Conservation (phyloP, 1,140 invertebrate genomes). For the Oncopeltus fasciatus region DNA sequence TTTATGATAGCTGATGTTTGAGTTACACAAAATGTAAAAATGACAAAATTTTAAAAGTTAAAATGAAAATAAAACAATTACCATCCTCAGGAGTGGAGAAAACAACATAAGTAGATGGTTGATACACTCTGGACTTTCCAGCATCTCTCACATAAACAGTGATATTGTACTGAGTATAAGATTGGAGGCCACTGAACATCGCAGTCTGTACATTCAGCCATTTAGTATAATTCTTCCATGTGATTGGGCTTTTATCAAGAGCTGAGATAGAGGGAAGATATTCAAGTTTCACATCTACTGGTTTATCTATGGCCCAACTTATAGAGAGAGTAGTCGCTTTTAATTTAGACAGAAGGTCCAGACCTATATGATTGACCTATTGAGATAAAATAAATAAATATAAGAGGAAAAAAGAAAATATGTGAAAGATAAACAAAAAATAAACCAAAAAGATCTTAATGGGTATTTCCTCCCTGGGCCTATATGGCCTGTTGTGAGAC, state of each 20-base stretch:
- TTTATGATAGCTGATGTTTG: too few species aligned
- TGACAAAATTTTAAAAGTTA: constrained; percentile 10
- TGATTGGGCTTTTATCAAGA: constrained; percentile 21
- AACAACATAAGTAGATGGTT: constrained; percentile 42
- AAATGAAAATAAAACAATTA: too few species aligned
- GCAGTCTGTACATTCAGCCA: constrained; percentile 39
- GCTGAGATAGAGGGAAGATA: constrained; percentile 42
- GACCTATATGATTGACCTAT: too few species aligned
- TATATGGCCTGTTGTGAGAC: too few species aligned
- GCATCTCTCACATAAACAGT: constrained; percentile 51
- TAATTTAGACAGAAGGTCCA: too few species aligned
- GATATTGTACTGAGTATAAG: constrained; percentile 59
- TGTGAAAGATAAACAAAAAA: too few species aligned
- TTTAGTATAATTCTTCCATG: constrained; percentile 39
- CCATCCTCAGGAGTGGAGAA: constrained; percentile 47
- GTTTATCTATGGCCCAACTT: background rate
- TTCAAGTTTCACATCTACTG: constrained; percentile 32
- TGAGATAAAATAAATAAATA: background rate
- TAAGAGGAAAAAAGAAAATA: background rate
- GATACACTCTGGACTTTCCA: constrained; percentile 33
- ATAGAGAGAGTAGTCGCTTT: background rate
- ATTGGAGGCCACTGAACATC: constrained; percentile 45
- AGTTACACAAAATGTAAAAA: constrained; percentile 2
- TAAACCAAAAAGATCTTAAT: too few species aligned
- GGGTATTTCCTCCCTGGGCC: too few species aligned